A percentile compares a stretch with the other conserved stretches of the same genome.
Conservation (phyloP, 2,888 invertebrate species). For the Pristionchus mayeri region DNA sequence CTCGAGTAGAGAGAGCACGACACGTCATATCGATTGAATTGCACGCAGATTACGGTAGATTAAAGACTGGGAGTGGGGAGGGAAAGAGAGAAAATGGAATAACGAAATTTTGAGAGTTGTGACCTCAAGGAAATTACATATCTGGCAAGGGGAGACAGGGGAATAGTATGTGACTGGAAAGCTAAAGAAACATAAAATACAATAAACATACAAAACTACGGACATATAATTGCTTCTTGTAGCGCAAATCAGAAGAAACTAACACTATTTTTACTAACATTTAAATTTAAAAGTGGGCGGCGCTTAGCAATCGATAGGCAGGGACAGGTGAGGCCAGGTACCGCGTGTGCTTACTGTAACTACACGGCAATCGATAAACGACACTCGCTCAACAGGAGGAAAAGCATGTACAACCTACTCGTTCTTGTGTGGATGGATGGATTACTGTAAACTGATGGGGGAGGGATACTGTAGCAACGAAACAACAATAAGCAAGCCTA, state of each 20-base stretch:
- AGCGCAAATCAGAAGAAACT: background rate
- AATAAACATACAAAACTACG: background rate
- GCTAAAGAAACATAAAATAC: too few relatives aligned
- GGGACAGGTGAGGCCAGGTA: background rate
- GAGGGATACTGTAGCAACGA: background rate
- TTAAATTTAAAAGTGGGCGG: background rate
- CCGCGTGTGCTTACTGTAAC: conserved; percentile 25
- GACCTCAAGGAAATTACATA: conserved; percentile 18
- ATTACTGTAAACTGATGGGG: background rate
- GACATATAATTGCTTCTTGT: background rate
- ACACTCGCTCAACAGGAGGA: background rate
- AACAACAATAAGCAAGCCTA: background rate
- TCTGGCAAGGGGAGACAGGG: background rate
- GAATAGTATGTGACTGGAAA: background rate
- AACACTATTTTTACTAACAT: background rate
- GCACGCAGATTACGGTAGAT: conserved; percentile 28
- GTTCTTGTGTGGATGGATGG: background rate
- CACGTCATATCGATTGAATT: conserved; percentile 35
- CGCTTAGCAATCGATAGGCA: background rate
- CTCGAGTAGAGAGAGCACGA: background rate
- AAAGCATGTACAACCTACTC: background rate
- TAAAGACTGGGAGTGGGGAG: conserved; percentile 20
- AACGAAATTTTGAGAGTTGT: background rate
- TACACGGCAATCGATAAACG: conserved; percentile 22
- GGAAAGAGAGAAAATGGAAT: background rate